Evolutionary conservation across 2,888 invertebrate genomes (phyloP), one percentile per base, ranked within the genome.

Genomic region (Oeneis ivallda): DNA sequence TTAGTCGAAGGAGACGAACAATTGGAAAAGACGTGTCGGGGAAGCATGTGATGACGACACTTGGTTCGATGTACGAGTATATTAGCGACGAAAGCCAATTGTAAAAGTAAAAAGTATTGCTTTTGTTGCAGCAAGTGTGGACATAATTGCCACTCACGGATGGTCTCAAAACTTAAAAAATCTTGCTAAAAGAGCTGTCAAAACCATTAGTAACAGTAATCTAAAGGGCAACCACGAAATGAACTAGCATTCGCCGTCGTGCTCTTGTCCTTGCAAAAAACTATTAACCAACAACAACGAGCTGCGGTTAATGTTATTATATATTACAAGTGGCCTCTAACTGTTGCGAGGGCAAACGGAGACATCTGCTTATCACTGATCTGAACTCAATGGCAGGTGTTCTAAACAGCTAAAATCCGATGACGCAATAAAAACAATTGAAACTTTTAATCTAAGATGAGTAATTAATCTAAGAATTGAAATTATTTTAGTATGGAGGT

Each of bases 221-320:
- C 13, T 58, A 45, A 58, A 58, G 58, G 58, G 58, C 47, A 45
- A 41, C 56, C 56, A 41, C 56, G 19, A 56, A 41, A 56, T 39
- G 39, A 47, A 58, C 32, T 32, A 45, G 45, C 15, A n/a, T 58
- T 58, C 15, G 32, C 58, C 58, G 53, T 69, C 59, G 64, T 65
- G 62, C 62, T 63, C 66, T 66, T 70, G 72, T 72, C 75, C 74
- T 76, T 74, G 57, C 66, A 66, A 67, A 68, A 64, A 64, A 50
- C 56, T 61, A 70, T 72, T 68, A 68, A 67, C 65, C 61, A 59
- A 69, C 64, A 70, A 61, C 53, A 65, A 49, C 59, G n/a, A 26
- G n/a, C 52, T 71, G 72, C 67, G 69, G 72, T 71, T 72, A 72
- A 65, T 69, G 60, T 66, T 70, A 70, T 70, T 70, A 49, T 37